Conservation (phyloP, 2,113 vertebrate species). For the Nymphicus hollandicus region DNA sequence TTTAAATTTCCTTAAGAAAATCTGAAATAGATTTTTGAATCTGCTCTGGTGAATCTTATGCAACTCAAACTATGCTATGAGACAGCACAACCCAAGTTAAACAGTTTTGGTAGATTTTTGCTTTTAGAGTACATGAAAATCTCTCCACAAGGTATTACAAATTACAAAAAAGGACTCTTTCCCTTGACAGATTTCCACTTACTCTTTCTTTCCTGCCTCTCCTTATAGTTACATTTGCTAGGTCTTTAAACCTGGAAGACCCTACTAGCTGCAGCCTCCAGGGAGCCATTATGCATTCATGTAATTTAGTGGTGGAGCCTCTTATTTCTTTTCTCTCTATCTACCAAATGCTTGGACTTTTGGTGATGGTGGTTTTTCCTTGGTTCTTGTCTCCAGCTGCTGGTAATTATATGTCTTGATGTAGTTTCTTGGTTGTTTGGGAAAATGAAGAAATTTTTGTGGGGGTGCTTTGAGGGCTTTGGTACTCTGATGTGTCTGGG, state of each 20-base stretch:
- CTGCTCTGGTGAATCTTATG: not conserved
- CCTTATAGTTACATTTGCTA: not conserved
- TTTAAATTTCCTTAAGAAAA: not conserved
- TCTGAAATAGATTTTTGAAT: not conserved
- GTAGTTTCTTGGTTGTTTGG: not conserved
- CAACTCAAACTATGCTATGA: not conserved
- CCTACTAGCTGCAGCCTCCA: not conserved
- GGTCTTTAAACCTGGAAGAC: not conserved
- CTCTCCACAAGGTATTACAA: not conserved
- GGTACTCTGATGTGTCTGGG: rapidly evolving
- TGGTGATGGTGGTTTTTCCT: not conserved
- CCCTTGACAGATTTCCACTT: not conserved
- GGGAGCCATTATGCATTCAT: not conserved
- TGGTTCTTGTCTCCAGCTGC: not conserved
- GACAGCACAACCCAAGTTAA: not conserved
- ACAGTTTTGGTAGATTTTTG: not conserved
- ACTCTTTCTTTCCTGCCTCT: not conserved
- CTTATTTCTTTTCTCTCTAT: not conserved
- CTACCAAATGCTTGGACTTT: not conserved
- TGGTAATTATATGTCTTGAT: not conserved
- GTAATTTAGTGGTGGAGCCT: not conserved
- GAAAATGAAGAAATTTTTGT: not conserved
- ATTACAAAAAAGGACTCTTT: not conserved
- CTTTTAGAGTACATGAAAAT: not conserved
- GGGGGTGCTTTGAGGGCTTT: not conserved